Evolutionary conservation across 2,113 vertebrate species (phyloP).

Genomic region (Polypterus bichir): DNA sequence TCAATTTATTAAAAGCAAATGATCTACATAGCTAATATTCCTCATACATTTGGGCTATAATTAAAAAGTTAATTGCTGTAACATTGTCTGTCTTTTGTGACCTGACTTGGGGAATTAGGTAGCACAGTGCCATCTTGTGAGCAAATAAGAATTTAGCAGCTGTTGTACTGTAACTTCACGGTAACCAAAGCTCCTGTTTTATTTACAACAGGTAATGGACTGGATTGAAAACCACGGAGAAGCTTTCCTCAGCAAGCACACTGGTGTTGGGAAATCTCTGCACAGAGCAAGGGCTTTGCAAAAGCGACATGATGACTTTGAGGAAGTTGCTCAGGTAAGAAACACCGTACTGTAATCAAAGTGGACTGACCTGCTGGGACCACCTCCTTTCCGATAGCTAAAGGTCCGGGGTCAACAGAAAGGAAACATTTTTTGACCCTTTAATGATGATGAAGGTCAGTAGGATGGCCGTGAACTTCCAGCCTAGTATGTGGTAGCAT

Average conservation of each 20-base stretch:
- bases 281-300: slow-evolving; percentile 86
- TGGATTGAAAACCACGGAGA: slow-evolving; percentile 97
- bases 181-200: slow-evolving; percentile 13
- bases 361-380: neutral
- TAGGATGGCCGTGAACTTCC: no score
- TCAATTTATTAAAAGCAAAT: no score
- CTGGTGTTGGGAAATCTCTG: slow-evolving; percentile 84
- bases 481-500: no score
- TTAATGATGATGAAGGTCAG: no score
- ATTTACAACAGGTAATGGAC: slow-evolving; percentile 69
- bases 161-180: neutral
- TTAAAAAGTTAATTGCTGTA: no score
- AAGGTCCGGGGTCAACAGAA: no score
- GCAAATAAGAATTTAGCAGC: neutral
- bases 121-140: neutral
- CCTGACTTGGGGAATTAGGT: neutral
- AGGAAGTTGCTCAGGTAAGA: slow-evolving; percentile 91
- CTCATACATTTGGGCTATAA: no score
- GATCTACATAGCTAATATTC: no score
- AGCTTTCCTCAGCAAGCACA: slow-evolving; percentile 93
- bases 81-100: no score
- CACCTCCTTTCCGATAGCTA: neutral
- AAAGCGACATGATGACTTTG: slow-evolving; percentile 92
- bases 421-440: no score
- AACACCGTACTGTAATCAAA: neutral